These are phyloP conservation scores for Dicranocentrus wangi DNA, from an alignment of 2,888 invertebrate genomes.

Conservation along the genomic window DNA sequence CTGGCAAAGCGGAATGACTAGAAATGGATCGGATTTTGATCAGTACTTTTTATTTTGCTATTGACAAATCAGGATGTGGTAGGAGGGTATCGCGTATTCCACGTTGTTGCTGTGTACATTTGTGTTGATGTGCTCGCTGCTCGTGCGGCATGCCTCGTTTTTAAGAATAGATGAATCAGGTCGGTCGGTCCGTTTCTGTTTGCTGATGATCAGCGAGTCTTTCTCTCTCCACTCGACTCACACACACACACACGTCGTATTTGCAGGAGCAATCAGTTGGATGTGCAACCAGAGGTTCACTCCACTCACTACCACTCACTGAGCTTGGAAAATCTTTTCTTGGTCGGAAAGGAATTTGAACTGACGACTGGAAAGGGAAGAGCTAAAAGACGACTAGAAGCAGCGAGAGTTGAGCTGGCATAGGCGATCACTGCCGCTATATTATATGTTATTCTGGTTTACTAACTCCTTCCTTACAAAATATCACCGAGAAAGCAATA, in stretches of 20 bases:
- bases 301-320: conserved; percentile 48
- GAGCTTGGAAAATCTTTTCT: conserved; percentile 53
- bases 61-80: conserved; percentile 31
- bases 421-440: conserved; percentile 18
- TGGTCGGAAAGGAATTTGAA: conserved; percentile 53
- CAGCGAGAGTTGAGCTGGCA: conserved; percentile 11
- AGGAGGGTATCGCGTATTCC: conserved; percentile 43
- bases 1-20: conserved; percentile 52
- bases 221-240: conserved; percentile 14
- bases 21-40: conserved; percentile 61
- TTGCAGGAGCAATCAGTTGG: conserved; percentile 42
- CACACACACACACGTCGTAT: conserved; percentile 35
- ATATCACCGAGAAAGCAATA: conserved; percentile 22
- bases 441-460: neutral
- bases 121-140: conserved; percentile 46
- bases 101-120: conserved; percentile 53
- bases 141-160: conserved; percentile 47
- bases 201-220: conserved; percentile 46
- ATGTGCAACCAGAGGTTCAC: conserved; percentile 43
- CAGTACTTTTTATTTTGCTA: conserved; percentile 30
- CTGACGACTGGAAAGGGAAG: conserved; percentile 53
- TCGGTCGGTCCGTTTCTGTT: conserved; percentile 35
- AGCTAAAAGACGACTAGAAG: conserved; percentile 42
- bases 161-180: conserved; percentile 41
- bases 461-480: neutral